Evolutionary conservation across 2,888 invertebrate species (phyloP), one percentile per base, ranked within the genome.

Genomic region (Drosophila prostipennis): DNA sequence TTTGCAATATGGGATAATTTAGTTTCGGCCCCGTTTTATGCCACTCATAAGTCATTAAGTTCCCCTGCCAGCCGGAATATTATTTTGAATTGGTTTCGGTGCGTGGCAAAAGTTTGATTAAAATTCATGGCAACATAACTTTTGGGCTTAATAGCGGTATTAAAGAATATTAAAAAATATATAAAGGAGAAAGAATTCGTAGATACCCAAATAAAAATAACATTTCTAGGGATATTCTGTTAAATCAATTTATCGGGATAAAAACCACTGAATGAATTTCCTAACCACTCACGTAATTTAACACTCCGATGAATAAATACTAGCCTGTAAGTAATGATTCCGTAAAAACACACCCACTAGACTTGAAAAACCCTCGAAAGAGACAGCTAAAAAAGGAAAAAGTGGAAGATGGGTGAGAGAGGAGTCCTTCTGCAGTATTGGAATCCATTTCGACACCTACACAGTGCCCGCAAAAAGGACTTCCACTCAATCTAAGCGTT

Each of bases 401-500:
- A 39, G 59, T 23, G 46, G 14, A 10, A 23, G 46, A 4, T 26
- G 26, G 26, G 26, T 26, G 26, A 0, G 26, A 26, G 11, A 23
- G 60, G 26, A 53, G 36, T 14, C 36, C 49, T 60, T 61, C 54
- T 36, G 13, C 61, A 42, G 48, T 51, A 49, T 54, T 61, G 72
- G 42, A 56, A 70, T 63, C 54, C 55, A 39, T 53, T 72, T 72
- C 57, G 57, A 72, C 83, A 73, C 78, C 72, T 68, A 23, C 54
- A 46, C 83, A 63, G 73, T 81, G 68, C 60, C 55, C 63, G 54
- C 76, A 64, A 74, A 60, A 58, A 57, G 58, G 58, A 59, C 71
- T 78, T 87, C 87, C 85, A 87, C 85, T 87, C 84, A 71, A 82
- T 82, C 87, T 82, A 72, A 87, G 79, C 87, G 85, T 71, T 75